Percentiles rank a stretch among this genome's conserved stretches.
Evolutionary conservation across 2,888 invertebrate genomes (phyloP).

Genomic region (Dinocampus coccinellae): DNA sequence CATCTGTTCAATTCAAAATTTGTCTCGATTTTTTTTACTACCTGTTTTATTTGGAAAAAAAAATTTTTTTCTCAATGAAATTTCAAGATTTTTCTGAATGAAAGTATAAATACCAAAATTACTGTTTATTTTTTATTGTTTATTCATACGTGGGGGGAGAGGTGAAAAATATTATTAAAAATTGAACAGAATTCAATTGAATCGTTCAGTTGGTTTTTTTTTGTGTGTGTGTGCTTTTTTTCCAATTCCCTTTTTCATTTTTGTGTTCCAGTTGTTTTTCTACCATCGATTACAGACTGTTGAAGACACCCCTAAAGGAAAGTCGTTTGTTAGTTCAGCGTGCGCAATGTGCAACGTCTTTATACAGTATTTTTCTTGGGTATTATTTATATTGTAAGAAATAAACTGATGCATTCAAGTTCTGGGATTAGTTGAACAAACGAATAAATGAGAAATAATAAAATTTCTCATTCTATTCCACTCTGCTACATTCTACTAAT

Average conservation of each 20-base stretch:
- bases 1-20: constrained; percentile 6
- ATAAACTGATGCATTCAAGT: background rate
- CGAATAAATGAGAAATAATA: background rate
- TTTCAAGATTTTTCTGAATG: too few species aligned
- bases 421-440: too few species aligned
- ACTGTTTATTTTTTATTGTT: constrained; percentile 15
- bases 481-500: too few species aligned
- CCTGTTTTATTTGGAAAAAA: too few species aligned
- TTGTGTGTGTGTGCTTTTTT: background rate
- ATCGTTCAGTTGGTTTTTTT: background rate
- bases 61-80: too few species aligned
- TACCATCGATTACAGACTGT: constrained; percentile 8
- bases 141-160: too few species aligned
- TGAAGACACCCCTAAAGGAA: background rate
- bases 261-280: background rate
- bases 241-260: background rate
- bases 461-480: too few species aligned
- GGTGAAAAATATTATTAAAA: too few species aligned
- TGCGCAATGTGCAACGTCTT: background rate
- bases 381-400: background rate
- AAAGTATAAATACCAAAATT: too few species aligned
- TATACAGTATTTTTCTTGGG: background rate
- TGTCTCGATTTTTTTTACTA: too few species aligned
- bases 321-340: constrained; percentile 14
- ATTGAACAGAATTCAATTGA: background rate